Evolutionary conservation across 2,888 invertebrate species (phyloP).

Genomic region (Diadegma fenestrale): DNA sequence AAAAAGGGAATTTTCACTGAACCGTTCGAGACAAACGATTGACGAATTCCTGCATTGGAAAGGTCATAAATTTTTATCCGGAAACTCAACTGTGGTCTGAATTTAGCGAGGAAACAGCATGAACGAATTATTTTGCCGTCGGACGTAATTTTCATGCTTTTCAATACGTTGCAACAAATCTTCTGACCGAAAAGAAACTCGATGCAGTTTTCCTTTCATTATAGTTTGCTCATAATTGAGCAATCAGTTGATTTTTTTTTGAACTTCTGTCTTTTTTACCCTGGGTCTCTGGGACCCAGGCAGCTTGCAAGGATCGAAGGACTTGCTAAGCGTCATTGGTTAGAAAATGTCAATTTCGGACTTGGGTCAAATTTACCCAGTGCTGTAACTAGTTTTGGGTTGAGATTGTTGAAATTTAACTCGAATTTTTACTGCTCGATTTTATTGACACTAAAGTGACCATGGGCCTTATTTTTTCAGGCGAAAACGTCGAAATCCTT

Average conservation of each 20-base stretch:
- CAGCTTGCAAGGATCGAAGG: not conserved
- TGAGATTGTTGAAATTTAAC: not conserved
- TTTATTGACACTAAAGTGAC: not conserved
- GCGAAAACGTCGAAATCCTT: conserved; percentile 86
- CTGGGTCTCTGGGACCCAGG: not conserved
- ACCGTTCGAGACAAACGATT: not conserved
- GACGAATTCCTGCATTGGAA: not conserved
- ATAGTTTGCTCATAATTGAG: no score
- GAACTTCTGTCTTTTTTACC: not conserved
- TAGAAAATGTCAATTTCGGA: not conserved
- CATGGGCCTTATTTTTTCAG: conserved; percentile 80
- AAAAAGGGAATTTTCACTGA: not conserved
- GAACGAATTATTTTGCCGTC: no score
- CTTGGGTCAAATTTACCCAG: not conserved
- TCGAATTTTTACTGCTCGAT: not conserved
- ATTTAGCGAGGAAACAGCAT: no score
- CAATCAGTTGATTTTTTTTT: not conserved
- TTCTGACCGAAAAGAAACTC: no score
- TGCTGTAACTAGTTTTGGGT: not conserved
- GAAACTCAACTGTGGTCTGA: no score
- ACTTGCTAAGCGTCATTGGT: not conserved
- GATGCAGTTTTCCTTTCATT: no score
- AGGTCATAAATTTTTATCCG: not conserved
- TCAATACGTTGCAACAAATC: no score
- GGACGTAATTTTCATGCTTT: no score